These are phyloP conservation scores for Pipistrellus nathusii DNA, from an alignment of 2,797 vertebrate genomes.

Conservation along the genomic window DNA sequence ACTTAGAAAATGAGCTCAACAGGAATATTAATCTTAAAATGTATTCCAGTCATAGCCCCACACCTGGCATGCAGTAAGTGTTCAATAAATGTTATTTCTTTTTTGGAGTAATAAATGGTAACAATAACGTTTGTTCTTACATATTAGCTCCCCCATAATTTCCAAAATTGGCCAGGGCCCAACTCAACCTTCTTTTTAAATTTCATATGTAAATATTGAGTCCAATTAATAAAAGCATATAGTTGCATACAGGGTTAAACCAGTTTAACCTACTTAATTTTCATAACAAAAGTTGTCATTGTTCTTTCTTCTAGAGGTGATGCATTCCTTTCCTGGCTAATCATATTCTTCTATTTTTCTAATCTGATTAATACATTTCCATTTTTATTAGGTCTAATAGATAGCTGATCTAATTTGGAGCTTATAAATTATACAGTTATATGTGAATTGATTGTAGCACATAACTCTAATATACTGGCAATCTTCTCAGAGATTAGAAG, in stretches of 20 bases:
- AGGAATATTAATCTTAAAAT: background rate
- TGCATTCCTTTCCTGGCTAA: conserved; percentile 74
- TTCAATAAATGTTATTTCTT: conserved; percentile 47
- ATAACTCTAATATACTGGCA: conserved; percentile 81
- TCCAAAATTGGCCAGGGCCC: background rate
- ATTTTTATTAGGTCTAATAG: conserved; percentile 83
- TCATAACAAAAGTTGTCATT: conserved; percentile 58
- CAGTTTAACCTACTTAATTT: conserved; percentile 53
- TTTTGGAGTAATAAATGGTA: background rate
- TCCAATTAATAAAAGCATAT: background rate
- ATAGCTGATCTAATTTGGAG: conserved; percentile 85
- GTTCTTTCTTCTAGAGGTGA: conserved; percentile 39
- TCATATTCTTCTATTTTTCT: conserved; percentile 82
- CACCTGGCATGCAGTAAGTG: background rate
- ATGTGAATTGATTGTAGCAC: conserved; percentile 82
- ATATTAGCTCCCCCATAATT: background rate
- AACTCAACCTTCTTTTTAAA: background rate
- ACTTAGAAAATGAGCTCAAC: background rate
- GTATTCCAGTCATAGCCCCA: background rate
- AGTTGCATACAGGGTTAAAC: background rate
- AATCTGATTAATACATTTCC: conserved; percentile 84
- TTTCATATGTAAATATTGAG: conserved; percentile 8
- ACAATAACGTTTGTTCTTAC: background rate
- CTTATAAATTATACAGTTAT: conserved; percentile 85
- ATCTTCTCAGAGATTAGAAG: conserved; percentile 85